Base-by-base conservation (phyloP, 2,113 vertebrate genomes). In the Gulo gulo region DNA sequence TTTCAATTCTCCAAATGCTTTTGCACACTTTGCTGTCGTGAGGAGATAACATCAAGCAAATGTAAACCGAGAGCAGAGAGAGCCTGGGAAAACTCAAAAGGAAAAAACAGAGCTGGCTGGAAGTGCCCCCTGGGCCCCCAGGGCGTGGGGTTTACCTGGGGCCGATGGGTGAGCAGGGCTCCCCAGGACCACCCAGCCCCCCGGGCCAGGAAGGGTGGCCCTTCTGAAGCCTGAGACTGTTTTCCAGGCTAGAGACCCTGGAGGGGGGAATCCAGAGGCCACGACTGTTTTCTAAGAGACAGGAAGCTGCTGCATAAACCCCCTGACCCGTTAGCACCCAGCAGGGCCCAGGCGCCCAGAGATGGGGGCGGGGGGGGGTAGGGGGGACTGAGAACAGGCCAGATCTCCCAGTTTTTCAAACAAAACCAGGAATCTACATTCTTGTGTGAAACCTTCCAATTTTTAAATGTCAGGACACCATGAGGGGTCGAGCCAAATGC, bases 1-100 rank as follows among this genome's bases (percentile, higher is more conserved):
- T 97, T 98, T 97, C 82, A 98, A 97, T 98, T 98, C 97, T 95
- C 81, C 45, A 92, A 57, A 55, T 82, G 88, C 92, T 42, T 86
- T 20, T n/a, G 65, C 52, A 42, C 50, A 6, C 24, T 89, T 81
- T 23, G 63, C 65, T 88, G 50, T 96, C 69, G 79, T 0, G 15
- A 82, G 34, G 96, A 97, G 96, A 97, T 98, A 96, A 95, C 96
- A 87, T 96, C 87, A 6, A 79, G 80, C 47, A n/a, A 13, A 79
- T 87, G 57, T 96, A 95, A 97, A 61, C 84, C 0, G 79, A 96
- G 78, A 92, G 71, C 29, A 3, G 1, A 18, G 39, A 13, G 20
- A 79, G 94, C 63, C 88, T 91, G 76, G 96, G 95, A 96, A 88
- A 94, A 67, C 18, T 4, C 65, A 55, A 31, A 39, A 20, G 73